Percentiles rank a stretch among this genome's conserved stretches.
Evolutionary conservation across 2,113 vertebrate genomes (phyloP).

Genomic region (Poeciliopsis prolifica): DNA sequence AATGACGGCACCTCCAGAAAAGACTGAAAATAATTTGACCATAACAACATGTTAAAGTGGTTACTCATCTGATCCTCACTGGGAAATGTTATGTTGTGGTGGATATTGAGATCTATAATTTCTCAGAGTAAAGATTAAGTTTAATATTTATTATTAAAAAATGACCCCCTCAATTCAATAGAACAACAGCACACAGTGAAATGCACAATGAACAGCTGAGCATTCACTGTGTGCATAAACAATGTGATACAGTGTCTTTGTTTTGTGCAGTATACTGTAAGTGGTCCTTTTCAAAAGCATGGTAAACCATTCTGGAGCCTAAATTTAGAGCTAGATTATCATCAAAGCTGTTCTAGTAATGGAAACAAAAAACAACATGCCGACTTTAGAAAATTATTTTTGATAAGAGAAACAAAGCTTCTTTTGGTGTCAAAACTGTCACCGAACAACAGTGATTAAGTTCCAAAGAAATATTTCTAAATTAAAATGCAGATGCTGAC

Average conservation of each 20-base stretch:
- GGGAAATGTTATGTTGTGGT: not conserved
- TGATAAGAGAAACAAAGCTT: constrained; percentile 49
- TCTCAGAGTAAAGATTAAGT: not conserved
- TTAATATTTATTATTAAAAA: not conserved
- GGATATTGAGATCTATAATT: not conserved
- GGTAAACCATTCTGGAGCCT: constrained; percentile 54
- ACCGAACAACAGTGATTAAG: constrained; percentile 51
- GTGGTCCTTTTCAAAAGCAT: constrained; percentile 36
- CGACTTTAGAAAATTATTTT: constrained; percentile 43
- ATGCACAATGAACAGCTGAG: constrained; percentile 1
- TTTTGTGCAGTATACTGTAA: constrained; percentile 9
- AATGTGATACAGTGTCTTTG: not conserved
- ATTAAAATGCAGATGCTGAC: constrained; percentile 46
- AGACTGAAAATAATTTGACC: no score
- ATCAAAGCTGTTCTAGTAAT: constrained; percentile 56
- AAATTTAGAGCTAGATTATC: constrained; percentile 68
- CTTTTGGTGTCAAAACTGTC: constrained; percentile 71
- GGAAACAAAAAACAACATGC: constrained; percentile 48
- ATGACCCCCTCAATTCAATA: not conserved
- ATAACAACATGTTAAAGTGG: no score
- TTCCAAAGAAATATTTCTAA: constrained; percentile 32
- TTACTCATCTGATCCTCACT: no score
- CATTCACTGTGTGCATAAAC: constrained; percentile 14
- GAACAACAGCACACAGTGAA: not conserved
- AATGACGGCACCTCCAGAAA: no score